Base-by-base conservation (phyloP, 2,888 invertebrate genomes). In the Thumatha senex region DNA sequence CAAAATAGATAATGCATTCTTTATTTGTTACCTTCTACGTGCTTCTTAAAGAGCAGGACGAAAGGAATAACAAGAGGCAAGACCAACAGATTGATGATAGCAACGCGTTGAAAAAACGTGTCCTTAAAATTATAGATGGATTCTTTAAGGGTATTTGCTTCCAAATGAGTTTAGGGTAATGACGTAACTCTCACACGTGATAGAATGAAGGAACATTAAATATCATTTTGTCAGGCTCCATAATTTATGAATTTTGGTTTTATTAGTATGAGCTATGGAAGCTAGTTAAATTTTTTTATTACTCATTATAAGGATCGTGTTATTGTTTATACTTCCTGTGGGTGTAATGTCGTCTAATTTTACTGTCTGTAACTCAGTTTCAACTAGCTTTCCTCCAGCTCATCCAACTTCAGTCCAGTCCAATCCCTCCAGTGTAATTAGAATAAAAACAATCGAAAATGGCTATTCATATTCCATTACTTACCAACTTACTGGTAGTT, bases 1-100 rank as follows among this genome's bases (percentile, higher is more conserved):
- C 89, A 86, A 89, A 91, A 90, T 91, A 90, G 89, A 89, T 91
- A 90, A 89, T 88, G 86, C 82, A 77, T 89, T 84, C 82, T 81
- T 82, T 86, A 90, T 90, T 88, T 86, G 89, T 87, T 89, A 78
- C 84, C 80, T 78, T 82, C 80, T 76, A 57, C 65, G 67, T 80
- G 72, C 70, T 74, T 70, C 75, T 76, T 84, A 83, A 84, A 84
- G 84, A 84, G 78, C 73, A 82, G 72, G 83, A 84, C 81, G 86
- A 86, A 85, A 84, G 83, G 85, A 78, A 76, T 84, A 87, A 89
- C 82, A 86, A 83, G 84, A 68, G 66, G 74, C 70, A 72, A 76
- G 75, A 70, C 54, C 66, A 83, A 83, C 83, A 84, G 88, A 89
- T 89, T 89, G 84, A 89, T 89, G 89, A 78, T 76, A 68, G 80